Base-by-base conservation (phyloP, 2,113 vertebrate genomes). In the Thryonomys swinderianus region DNA sequence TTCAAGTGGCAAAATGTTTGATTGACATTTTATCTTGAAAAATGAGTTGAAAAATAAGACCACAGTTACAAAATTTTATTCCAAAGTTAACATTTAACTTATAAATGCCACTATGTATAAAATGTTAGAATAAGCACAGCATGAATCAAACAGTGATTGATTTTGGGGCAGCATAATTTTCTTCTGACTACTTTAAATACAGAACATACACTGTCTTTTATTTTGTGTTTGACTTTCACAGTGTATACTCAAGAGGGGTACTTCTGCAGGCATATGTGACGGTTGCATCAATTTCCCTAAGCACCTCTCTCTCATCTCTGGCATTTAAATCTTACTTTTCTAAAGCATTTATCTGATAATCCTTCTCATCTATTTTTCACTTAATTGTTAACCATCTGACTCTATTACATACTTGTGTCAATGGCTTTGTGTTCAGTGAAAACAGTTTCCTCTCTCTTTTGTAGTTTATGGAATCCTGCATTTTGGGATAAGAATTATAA, bases 141-240 rank as follows among this genome's bases (percentile, higher is more conserved):
- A 53, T 32, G 62, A 87, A 76, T 37, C 78, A 45, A 85, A 53
- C 27, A 34, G 9, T 42, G 83, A 96, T 91, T 91, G 89, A 95
- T 73, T 74, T 21, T 25, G 32, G 48, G 25, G 10, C 27, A 88
- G 62, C 67, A 79, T 79, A 40, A 61, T 57, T 90, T 62, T 78
- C 73, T 94, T 55, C 18, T 80, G 20, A 32, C 53, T 86, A 55
- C 82, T 73, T 40, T 85, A 42, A 88, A 55, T 2, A 23, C 1
- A 51, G 57, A 89, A 3, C 30, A 78, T 40, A 67, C n/a, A 32
- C 25, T 57, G 37, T 17, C 84, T 42, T 89, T 83, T 69, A 88
- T 90, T 94, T 80, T 14, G 11, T 34, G 32, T 73, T 64, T 95
- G 95, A 92, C 40, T 95, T 85, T 73, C 85, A 48, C 32, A 53